Conservation (phyloP, 2,888 invertebrate genomes). For the Steromphala cineraria region DNA sequence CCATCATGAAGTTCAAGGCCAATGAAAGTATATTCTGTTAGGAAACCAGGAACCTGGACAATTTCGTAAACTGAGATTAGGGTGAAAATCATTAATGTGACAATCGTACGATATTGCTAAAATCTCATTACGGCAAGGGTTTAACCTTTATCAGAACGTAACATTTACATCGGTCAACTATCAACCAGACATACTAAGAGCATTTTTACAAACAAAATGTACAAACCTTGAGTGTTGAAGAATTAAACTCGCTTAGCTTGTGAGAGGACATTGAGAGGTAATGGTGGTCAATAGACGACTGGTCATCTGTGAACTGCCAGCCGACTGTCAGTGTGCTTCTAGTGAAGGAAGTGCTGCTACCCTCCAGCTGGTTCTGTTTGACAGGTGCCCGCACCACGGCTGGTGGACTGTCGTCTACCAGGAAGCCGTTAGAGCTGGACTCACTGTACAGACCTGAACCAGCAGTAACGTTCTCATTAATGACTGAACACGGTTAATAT, state of each 20-base stretch:
- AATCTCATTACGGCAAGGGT: too few relatives aligned
- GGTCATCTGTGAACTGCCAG: conserved; percentile 27
- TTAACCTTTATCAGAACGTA: not conserved
- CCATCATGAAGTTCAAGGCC: conserved; percentile 40
- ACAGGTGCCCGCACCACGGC: conserved; percentile 23
- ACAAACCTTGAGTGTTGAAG: not conserved
- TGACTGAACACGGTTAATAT: too few relatives aligned
- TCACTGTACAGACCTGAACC: conserved; percentile 28
- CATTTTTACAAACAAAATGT: too few relatives aligned
- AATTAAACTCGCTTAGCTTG: conserved; percentile 11
- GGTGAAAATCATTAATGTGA: too few relatives aligned
- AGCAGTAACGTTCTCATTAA: too few relatives aligned
- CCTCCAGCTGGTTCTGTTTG: conserved; percentile 25
- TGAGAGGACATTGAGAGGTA: conserved; percentile 29
- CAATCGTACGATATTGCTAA: too few relatives aligned
- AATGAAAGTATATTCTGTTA: conserved; percentile 21
- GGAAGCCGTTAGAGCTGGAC: conserved; percentile 46
- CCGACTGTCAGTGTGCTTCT: conserved; percentile 20
- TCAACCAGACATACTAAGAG: too few relatives aligned
- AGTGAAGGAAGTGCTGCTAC: conserved; percentile 4
- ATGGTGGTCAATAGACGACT: conserved; percentile 27
- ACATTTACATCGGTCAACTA: too few relatives aligned
- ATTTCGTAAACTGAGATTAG: not conserved
- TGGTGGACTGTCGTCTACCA: conserved; percentile 40
- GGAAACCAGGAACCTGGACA: conserved; percentile 25